Percentiles rank a stretch among this genome's conserved stretches.
phyloP scores from a whole-genome alignment of 1,140 invertebrate genomes.

The Eriocheir sinensis region DNA sequence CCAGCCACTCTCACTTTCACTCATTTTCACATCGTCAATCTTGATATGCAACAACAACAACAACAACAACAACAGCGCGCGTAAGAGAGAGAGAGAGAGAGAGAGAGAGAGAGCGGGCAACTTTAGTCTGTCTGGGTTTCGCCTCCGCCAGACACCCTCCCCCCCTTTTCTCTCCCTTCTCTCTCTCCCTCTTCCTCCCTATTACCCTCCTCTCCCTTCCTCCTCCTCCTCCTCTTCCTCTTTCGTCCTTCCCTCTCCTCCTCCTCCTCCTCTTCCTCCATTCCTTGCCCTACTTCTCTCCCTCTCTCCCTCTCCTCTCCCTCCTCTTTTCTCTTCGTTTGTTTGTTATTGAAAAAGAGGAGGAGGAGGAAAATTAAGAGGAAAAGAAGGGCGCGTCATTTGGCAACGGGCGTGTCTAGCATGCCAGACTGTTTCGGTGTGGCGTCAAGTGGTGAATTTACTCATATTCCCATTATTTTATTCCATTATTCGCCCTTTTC shows the following conservation, averaged over 20 bases:
- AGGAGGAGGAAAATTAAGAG: neutral
- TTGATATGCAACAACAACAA: too few species aligned
- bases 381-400: neutral
- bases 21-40: too few species aligned
- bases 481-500: neutral
- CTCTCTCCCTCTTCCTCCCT: neutral
- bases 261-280: neutral
- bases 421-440: neutral
- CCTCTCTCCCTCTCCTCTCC: neutral
- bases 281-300: too few species aligned
- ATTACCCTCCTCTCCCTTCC: neutral
- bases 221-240: neutral
- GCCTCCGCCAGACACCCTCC: neutral
- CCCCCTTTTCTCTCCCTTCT: neutral
- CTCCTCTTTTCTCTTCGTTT: neutral
- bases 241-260: neutral
- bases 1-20: too few species aligned
- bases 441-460: neutral
- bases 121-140: constrained; percentile 3
- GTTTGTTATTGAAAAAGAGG: neutral
- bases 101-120: constrained; percentile 48
- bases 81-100: constrained; percentile 37
- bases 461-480: neutral
- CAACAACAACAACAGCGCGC: too few species aligned
- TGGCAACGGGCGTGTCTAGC: constrained; percentile 33